Evolutionary conservation across 2,888 invertebrate species (phyloP), one percentile per base, ranked within the genome.

Genomic region (Cerastis rubricosa): DNA sequence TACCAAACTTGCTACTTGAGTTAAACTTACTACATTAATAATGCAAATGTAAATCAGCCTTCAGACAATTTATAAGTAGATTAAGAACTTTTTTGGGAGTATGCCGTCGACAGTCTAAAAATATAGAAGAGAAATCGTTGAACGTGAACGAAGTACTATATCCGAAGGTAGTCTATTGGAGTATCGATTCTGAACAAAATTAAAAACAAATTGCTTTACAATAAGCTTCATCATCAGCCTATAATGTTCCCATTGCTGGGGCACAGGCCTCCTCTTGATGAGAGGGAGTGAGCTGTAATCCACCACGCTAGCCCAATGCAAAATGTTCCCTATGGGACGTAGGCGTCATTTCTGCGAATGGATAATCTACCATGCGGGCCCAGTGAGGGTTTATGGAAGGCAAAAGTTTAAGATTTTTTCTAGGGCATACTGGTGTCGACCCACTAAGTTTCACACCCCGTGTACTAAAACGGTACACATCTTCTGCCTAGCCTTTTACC

Each of bases 1-100:
- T 61, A 11, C 19, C 19, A 61, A 61, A 61, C 11, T 61, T 61
- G 25, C 25, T 19, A 61, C 29, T 59, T 19, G 4, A 35, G 19
- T 61, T 61, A 35, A 61, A 61, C 19, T 61, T 35, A 61, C 29
- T 35, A 61, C 29, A 35, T 35, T 61, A 35, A 35, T 61, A 61
- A 61, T 59, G 29, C 19, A 59, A 59, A 59, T 61, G 19, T 61
- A 61, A 61, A 59, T 29, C 61, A 61, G 61, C 35, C 4, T 61
- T 61, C 61, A 61, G 35, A 19, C 19, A 5, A 61, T 61, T 61
- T 61, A 35, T 35, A 61, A 35, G 35, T 19, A 35, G 61, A 61
- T 61, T 35, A 61, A 5, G 35, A 19, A 61, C 19, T 61, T 35
- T 59, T 59, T 61, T 19, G 61, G 35, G 19, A 35, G 61, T 35